phyloP scores from a whole-genome alignment of 92 coral and sea anemone species.

The Siderastrea siderea region DNA sequence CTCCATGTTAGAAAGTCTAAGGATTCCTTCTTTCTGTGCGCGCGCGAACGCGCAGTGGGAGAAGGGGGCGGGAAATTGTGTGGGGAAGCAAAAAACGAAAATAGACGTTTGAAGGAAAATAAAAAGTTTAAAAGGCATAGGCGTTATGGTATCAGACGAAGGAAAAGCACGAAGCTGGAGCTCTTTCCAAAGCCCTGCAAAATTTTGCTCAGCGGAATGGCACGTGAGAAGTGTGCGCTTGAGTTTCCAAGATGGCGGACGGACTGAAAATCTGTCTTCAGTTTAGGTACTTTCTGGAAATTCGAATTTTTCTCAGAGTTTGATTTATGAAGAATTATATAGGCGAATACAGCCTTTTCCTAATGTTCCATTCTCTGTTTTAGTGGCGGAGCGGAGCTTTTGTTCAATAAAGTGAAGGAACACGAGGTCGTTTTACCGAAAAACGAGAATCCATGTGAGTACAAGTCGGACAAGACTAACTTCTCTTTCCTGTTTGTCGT shows the following conservation, averaged over 20 bases:
- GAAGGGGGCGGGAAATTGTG: no score
- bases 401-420: constrained; percentile 90
- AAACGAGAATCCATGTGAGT: constrained; percentile 83
- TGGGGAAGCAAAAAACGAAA: no score
- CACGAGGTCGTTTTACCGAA: constrained; percentile 80
- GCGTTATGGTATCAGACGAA: neutral
- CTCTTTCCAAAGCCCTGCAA: neutral
- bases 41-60: no score
- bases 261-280: constrained; percentile 78
- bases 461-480: no score
- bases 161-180: neutral
- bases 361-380: neutral
- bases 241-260: constrained; percentile 89
- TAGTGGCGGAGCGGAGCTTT: constrained; percentile 98
- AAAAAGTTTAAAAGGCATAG: no score
- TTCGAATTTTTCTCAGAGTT: neutral
- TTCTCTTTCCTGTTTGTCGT: neutral
- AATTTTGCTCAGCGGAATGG: constrained; percentile 16
- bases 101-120: no score
- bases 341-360: neutral
- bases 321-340: neutral
- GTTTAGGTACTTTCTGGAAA: constrained; percentile 72
- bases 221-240: neutral
- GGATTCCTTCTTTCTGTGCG: no score
- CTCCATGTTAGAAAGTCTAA: no score